Evolutionary conservation across 1,140 invertebrate species (phyloP), one percentile per base, ranked within the genome.

Genomic region (Triops cancriformis): DNA sequence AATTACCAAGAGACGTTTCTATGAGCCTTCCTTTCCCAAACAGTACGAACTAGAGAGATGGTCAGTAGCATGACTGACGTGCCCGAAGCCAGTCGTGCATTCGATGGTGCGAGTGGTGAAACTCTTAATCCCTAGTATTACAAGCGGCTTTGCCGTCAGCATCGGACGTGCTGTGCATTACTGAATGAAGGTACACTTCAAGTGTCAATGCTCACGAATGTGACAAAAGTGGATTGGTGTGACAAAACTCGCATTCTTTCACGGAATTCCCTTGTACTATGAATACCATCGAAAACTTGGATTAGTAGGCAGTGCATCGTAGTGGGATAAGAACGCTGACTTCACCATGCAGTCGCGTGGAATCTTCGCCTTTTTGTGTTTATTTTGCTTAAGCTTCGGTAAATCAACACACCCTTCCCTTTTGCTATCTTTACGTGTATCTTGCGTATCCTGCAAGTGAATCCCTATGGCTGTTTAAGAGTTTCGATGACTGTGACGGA

Each of bases 41-140:
- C 11, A 9, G 51, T 23, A 64, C 51, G 18, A 64, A 6, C 14
- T 5, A 64, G 3, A 64, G 10, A 18, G 2, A 64, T 64, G 51
- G 51, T 64, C 51, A 64, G 51, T 64, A 64, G 51, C 51, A 2
- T 64, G 51, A 64, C 51, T 64, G 51, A 64, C 51, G 51, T n/a
- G 51, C 10, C 18, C 10, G 51, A 23, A 7, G 3, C 1, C 11
- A 64, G 51, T 64, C 51, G 9, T 64, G 7, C 1, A 1, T 3
- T 37, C 31, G 51, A 12, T 64, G 6, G 51, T n/a, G 51, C 51
- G 10, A n/a, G 51, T 64, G 14, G 6, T 64, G 14, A 12, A 23
- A 23, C 14, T 23, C 18, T 64, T 64, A 23, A 64, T 64, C 23
- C 51, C 23, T 64, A 18, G 31, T 7, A 37, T 37, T 37, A 37